Conservation (phyloP, 2,888 invertebrate genomes). For the Blastobasis lacticolella region DNA sequence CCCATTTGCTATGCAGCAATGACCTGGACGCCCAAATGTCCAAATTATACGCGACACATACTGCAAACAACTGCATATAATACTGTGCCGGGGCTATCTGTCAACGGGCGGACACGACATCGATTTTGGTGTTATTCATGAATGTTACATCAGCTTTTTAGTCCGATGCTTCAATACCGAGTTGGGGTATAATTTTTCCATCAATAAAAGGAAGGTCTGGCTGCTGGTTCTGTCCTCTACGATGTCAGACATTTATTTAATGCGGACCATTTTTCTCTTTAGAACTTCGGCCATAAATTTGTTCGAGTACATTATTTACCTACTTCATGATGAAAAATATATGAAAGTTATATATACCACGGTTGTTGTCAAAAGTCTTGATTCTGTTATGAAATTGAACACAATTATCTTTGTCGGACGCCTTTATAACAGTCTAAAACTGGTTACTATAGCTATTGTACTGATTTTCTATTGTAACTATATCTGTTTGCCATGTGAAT, state of each 20-base stretch:
- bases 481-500: slow-evolving; percentile 29
- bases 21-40: slow-evolving; percentile 51
- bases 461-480: no score
- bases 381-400: no score
- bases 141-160: slow-evolving; percentile 41
- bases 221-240: slow-evolving; percentile 11
- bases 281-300: no score
- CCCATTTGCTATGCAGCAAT: slow-evolving; percentile 31
- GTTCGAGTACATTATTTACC: no score
- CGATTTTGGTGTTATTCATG: slow-evolving; percentile 44
- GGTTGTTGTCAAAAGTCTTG: no score
- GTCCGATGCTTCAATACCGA: slow-evolving; percentile 27
- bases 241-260: no score
- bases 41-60: slow-evolving; percentile 46
- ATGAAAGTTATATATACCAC: no score
- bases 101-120: slow-evolving; percentile 34
- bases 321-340: no score
- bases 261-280: no score
- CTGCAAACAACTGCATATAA: slow-evolving; percentile 61
- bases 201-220: slow-evolving; percentile 44
- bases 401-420: no score
- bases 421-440: no score
- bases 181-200: slow-evolving; percentile 48
- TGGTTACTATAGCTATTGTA: no score
- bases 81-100: slow-evolving; percentile 30